Evolutionary conservation across 2,113 vertebrate species (phyloP).

Genomic region (Chaenogobius annularis): DNA sequence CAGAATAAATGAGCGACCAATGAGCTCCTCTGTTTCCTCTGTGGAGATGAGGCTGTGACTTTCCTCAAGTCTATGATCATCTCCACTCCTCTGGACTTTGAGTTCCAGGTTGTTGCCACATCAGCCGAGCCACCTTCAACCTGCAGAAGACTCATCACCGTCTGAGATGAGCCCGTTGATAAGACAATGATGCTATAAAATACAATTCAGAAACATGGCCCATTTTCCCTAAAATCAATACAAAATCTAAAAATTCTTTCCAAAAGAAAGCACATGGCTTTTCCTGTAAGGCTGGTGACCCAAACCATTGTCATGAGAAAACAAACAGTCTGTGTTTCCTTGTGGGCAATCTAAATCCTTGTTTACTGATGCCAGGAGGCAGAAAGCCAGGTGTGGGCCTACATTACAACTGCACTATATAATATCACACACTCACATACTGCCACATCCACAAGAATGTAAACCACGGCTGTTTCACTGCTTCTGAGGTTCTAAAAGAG

Average conservation of each 20-base stretch:
- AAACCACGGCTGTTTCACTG: neutral
- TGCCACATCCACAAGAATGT: constrained; percentile 11
- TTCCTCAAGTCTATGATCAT: too few species aligned
- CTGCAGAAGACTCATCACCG: too few species aligned
- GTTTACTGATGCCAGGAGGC: constrained; percentile 68
- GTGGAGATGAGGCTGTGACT: too few species aligned
- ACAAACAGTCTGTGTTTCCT: constrained; percentile 53
- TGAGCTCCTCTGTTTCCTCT: too few species aligned
- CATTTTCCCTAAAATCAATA: constrained; percentile 24
- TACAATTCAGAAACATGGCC: too few species aligned
- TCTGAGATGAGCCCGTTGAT: too few species aligned
- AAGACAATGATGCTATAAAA: constrained; percentile 23
- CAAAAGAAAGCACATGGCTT: constrained; percentile 33
- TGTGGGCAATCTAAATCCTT: constrained; percentile 61
- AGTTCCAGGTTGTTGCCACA: too few species aligned
- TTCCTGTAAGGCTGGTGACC: constrained; percentile 42
- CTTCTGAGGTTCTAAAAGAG: neutral
- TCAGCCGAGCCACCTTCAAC: too few species aligned
- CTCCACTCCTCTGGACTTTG: too few species aligned
- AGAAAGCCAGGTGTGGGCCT: constrained; percentile 70
- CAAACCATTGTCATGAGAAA: constrained; percentile 56
- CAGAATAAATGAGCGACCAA: too few species aligned
- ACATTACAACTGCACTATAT: constrained; percentile 68
- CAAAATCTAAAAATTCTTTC: constrained; percentile 20
- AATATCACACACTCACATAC: constrained; percentile 9